phyloP scores from a whole-genome alignment of 1,140 invertebrate genomes.

The Bombus picipes region DNA sequence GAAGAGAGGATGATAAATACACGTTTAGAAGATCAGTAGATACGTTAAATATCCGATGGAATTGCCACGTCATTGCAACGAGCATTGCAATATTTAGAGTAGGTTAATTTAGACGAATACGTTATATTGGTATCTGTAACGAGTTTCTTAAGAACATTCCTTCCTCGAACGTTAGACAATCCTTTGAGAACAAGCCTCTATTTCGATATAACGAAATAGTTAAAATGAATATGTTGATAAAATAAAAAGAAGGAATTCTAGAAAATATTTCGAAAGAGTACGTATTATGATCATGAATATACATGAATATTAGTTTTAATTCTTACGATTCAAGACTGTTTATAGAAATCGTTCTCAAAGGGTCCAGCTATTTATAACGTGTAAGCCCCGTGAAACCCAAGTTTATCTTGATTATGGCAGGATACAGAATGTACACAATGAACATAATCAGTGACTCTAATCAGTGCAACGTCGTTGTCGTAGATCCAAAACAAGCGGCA shows the following conservation, averaged over 20 bases:
- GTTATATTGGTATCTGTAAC: constrained; percentile 31
- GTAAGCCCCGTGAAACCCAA: neutral
- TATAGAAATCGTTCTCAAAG: neutral
- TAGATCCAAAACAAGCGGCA: neutral
- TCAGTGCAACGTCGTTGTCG: neutral
- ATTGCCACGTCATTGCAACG: neutral
- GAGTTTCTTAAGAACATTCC: neutral
- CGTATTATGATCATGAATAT: neutral
- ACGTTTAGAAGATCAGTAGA: neutral
- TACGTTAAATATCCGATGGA: neutral
- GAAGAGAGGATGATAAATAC: neutral
- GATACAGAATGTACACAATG: neutral
- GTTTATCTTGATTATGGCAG: constrained; percentile 26
- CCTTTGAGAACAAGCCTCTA: neutral
- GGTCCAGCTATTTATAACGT: neutral
- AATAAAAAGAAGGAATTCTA: neutral
- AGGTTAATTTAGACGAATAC: constrained; percentile 37
- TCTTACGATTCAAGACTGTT: neutral
- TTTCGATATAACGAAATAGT: neutral
- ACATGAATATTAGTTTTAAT: neutral
- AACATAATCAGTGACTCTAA: constrained; percentile 22
- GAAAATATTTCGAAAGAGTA: neutral
- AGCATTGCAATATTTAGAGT: constrained; percentile 8
- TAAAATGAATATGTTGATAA: neutral
- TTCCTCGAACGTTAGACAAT: constrained; percentile 14